Base-by-base conservation (phyloP, 2,888 invertebrate genomes). In the Blastobasis adustella region DNA sequence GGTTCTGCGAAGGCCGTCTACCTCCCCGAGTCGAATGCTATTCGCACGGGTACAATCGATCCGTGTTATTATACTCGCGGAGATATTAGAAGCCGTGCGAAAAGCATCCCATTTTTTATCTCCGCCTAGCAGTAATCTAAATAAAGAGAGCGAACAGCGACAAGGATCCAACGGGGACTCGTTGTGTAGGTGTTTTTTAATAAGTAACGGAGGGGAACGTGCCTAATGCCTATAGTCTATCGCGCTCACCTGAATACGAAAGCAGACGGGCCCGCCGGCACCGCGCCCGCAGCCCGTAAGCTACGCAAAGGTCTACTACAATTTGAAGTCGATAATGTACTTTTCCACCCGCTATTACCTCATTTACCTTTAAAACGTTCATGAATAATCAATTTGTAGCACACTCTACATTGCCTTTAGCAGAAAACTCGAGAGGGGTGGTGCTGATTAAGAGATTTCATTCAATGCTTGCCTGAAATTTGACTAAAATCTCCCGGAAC, bases 341-440 rank as follows among this genome's bases (percentile, higher is more conserved):
- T 43, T 42, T 48, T 38, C 46, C 23, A 39, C 10, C 40, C 49
- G 10, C 44, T 49, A 43, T 49, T 49, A 51, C 48, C 44, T 63
- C 57, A 62, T 66, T 63, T 59, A 65, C 64, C 66, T 65, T 60
- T 66, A 59, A 65, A 69, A 63, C 55, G 60, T 62, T 68, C 71
- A 72, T 73, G 65, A 72, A 74, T 70, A 72, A 69, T 66, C 61
- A 68, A 67, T 66, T 61, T 60, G 57, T 54, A 54, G 57, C 62
- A 61, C 57, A 59, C 56, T 63, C 49, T 57, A 61, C 60, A 56
- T 58, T 58, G 56, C 55, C 62, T 57, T 62, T 54, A 54, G 51
- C 63, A 56, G 61, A 66, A 66, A 67, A 66, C 63, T 66, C 63
- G 66, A 54, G 52, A 55, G 60, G 54, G 58, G 58, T 55, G 58